phyloP scores from a whole-genome alignment of 2,113 vertebrate species.

The Columba livia region DNA sequence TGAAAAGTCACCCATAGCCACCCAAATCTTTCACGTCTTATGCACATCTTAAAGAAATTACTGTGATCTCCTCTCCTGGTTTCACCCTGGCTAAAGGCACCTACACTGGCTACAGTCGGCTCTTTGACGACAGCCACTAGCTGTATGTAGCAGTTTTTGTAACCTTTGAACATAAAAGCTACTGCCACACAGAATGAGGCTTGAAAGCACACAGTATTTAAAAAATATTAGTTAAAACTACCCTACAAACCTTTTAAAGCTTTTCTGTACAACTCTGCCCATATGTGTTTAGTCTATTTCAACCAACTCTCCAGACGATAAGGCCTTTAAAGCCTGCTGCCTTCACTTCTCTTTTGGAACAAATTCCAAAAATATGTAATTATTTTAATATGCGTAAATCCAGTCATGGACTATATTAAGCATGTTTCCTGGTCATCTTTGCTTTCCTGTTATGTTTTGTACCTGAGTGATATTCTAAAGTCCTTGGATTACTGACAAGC shows the following conservation, averaged over 20 bases:
- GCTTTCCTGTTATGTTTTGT: not conserved
- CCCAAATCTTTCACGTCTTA: not conserved
- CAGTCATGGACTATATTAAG: not conserved
- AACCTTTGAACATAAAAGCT: not conserved
- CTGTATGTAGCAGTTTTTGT: not conserved
- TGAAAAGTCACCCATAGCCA: not conserved
- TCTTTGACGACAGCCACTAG: not conserved
- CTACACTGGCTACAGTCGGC: not conserved
- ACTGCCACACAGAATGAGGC: not conserved
- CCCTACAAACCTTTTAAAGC: not conserved
- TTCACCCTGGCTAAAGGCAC: not conserved
- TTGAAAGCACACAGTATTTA: not conserved
- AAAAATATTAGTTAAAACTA: not conserved
- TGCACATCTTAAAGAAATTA: not conserved
- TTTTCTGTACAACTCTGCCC: not conserved
- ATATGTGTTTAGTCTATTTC: not conserved
- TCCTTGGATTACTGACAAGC: not conserved
- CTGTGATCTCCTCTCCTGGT: not conserved
- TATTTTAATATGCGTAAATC: no score
- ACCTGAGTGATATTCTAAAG: not conserved
- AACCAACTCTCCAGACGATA: not conserved
- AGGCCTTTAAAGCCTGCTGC: not conserved
- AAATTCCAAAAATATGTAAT: not conserved
- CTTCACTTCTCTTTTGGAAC: not conserved
- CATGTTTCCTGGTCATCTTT: not conserved